Percentiles rank a stretch among this genome's conserved stretches.
These are phyloP conservation scores for Pseudococcus longispinus DNA, from an alignment of 2,888 invertebrate species.

Conservation along the genomic window DNA sequence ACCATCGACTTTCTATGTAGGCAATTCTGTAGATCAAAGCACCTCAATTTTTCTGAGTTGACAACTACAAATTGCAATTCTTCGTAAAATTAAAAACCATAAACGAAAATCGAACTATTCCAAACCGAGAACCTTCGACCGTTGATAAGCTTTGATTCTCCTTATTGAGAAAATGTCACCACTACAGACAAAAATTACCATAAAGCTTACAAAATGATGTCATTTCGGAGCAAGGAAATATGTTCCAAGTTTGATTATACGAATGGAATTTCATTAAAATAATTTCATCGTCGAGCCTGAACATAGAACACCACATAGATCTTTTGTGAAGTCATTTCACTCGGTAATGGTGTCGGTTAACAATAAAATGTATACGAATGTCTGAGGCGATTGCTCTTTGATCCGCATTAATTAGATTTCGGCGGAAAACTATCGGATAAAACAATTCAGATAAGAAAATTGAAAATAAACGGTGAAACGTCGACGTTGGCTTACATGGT, in stretches of 20 bases:
- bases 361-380: constrained; percentile 24
- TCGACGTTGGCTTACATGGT: background rate
- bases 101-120: no score
- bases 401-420: constrained; percentile 23
- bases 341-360: constrained; percentile 18
- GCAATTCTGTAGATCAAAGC: no score
- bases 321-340: constrained; percentile 9
- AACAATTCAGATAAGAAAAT: constrained; percentile 22
- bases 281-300: constrained; percentile 5
- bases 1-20: no score
- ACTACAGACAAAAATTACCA: background rate
- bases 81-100: no score
- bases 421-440: background rate
- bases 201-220: background rate
- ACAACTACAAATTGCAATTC: no score
- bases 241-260: constrained; percentile 24
- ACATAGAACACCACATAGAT: background rate
- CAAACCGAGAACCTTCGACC: background rate
- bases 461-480: constrained; percentile 2
- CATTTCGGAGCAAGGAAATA: background rate
- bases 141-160: background rate
- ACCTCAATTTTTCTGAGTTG: background rate
- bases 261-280: constrained; percentile 23
- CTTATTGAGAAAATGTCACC: background rate
- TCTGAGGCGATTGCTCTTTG: constrained; percentile 3